These are phyloP conservation scores for Microhierax caerulescens DNA, from an alignment of 2,797 vertebrate genomes.

Conservation along the genomic window DNA sequence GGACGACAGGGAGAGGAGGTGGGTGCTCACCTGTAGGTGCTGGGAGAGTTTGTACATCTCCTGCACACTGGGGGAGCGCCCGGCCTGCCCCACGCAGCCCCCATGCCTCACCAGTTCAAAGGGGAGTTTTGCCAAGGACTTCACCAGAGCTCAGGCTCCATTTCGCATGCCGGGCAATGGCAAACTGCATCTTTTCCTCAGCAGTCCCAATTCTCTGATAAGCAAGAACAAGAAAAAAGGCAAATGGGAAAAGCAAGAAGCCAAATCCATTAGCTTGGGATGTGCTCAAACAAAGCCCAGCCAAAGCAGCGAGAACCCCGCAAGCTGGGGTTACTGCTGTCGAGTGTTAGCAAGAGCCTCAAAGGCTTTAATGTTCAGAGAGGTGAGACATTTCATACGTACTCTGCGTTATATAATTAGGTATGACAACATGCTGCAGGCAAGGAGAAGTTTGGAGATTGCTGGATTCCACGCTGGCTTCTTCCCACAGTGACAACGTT, in stretches of 20 bases:
- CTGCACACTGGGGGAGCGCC: background rate
- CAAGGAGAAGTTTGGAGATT: slow-evolving; percentile 4
- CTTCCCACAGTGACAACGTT: background rate
- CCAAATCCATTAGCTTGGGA: background rate
- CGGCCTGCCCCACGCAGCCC: rapidly evolving
- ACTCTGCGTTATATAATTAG: background rate
- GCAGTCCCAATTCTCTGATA: background rate
- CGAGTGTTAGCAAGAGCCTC: background rate
- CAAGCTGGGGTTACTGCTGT: background rate
- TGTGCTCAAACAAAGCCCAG: background rate
- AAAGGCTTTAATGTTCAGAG: background rate
- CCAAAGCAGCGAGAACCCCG: background rate
- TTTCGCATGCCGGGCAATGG: rapidly evolving
- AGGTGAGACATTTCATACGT: background rate
- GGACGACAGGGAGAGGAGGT: background rate
- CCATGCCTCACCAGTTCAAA: rapidly evolving
- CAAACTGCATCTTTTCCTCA: background rate
- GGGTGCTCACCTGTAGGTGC: background rate
- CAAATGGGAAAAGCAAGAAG: background rate
- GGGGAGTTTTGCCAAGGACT: rapidly evolving
- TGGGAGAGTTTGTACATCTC: too few species aligned
- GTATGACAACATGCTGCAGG: background rate
- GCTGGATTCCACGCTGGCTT: background rate
- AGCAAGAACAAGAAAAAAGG: background rate
- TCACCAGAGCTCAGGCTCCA: background rate